Base-by-base conservation (phyloP, 2,797 vertebrate genomes). In the Toxotes lorentzi region DNA sequence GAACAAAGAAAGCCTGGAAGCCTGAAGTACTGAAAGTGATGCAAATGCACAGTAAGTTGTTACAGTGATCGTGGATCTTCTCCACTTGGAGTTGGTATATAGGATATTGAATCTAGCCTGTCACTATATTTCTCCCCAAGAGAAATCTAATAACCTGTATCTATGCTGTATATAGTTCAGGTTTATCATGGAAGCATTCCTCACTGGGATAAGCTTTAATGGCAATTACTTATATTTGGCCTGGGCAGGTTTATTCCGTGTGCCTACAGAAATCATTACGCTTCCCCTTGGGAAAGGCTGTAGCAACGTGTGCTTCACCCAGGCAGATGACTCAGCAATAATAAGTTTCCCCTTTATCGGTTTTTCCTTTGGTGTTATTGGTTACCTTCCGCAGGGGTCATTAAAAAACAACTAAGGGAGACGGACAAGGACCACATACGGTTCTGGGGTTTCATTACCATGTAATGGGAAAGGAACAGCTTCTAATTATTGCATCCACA, bases 231-330 rank as follows among this genome's bases (percentile, higher is more conserved):
- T 92, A 92, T 92, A 92, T 92, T 87, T 88, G 68, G 79, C 72
- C 69, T 16, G 47, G 89, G 88, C 86, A 88, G 91, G 86, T 92
- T 94, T 93, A 92, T 90, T 92, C 83, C 64, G 69, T 48, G 73
- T 24, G 76, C 76, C 88, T 79, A 82, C 86, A 91, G 83, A 92
- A 93, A 93, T 93, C 90, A 92, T 95, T 93, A 93, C 74, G 16
- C 65, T 59, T 78, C 71, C 91, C 85, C 74, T 68, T 70, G 82
- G 61, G 84, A 86, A 81, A 75, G 71, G 70, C 73, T 78, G 71
- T 35, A 67, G 85, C 51, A 43, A 84, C 3, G 70, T 40, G 21
- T 71, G 87, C 81, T 89, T 86, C 81, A 85, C 76, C 56, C 61
- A 19, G 64, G 86, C 66, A 84, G 90, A 92, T 92, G 92, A 93